These are phyloP conservation scores for Otolemur garnettii DNA, from an alignment of 2,113 vertebrate genomes.

Conservation along the genomic window DNA sequence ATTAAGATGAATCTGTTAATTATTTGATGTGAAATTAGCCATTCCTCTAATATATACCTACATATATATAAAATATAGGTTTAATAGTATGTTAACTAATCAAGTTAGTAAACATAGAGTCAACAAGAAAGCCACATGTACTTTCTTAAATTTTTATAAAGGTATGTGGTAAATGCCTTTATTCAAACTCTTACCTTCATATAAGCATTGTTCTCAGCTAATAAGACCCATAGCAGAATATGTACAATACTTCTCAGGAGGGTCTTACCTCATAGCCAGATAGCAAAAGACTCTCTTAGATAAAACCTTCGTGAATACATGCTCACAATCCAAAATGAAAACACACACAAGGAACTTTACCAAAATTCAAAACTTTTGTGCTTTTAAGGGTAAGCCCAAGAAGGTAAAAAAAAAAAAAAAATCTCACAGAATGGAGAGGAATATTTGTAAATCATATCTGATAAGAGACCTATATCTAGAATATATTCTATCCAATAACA, in stretches of 20 bases:
- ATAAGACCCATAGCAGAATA: too few relatives aligned
- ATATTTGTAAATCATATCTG: background rate
- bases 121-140: background rate
- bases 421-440: background rate
- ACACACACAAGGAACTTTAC: background rate
- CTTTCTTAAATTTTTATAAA: background rate
- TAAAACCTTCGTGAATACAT: background rate
- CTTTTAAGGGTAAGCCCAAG: background rate
- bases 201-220: too few relatives aligned
- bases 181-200: background rate
- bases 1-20: background rate
- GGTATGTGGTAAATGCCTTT: background rate
- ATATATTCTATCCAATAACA: background rate
- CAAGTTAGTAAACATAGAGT: background rate
- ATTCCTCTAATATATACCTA: background rate
- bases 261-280: too few relatives aligned
- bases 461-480: background rate
- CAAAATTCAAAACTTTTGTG: background rate
- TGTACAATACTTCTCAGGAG: too few relatives aligned
- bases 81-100: background rate
- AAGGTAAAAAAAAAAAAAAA: background rate
- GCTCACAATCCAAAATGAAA: background rate
- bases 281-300: too few relatives aligned
- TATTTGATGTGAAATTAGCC: background rate
- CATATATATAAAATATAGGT: background rate